These are phyloP conservation scores for Sinocyclocheilus anophthalmus DNA, from an alignment of 2,113 vertebrate genomes.

Conservation along the genomic window DNA sequence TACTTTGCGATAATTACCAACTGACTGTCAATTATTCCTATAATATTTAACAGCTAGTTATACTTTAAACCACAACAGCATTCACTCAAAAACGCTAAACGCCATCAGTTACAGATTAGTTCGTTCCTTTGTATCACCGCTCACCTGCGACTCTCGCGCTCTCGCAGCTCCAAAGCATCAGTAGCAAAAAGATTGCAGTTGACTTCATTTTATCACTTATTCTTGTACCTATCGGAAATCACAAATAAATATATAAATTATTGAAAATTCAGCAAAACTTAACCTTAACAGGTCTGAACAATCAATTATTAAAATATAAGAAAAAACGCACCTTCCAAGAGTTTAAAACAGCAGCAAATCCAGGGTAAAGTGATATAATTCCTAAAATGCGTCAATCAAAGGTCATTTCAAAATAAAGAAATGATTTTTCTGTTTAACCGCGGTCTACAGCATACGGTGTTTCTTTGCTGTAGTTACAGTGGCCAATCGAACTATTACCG, in stretches of 20 bases:
- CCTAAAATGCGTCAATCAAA: conserved; percentile 4
- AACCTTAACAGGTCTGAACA: neutral
- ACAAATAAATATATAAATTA: neutral
- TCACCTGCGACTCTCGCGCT: conserved; percentile 87
- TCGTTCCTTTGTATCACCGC: conserved; percentile 46
- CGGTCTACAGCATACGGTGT: neutral
- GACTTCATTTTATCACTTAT: conserved; percentile 80
- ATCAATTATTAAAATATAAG: neutral
- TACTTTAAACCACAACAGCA: neutral
- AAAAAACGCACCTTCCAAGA: neutral
- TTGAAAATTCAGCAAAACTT: neutral
- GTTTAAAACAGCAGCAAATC: conserved; percentile 23
- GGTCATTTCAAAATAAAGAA: neutral
- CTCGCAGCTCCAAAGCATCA: conserved; percentile 77
- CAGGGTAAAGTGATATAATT: neutral
- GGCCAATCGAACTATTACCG: conserved; percentile 38
- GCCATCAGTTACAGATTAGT: neutral
- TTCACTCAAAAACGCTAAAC: neutral
- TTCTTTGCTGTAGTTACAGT: conserved; percentile 26
- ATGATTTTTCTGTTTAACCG: neutral
- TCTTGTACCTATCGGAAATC: conserved; percentile 57
- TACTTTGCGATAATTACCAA: neutral
- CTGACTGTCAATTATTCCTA: neutral
- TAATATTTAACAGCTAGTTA: conserved; percentile 13
- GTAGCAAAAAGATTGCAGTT: conserved; percentile 77